These are phyloP conservation scores for Diadumene lineata DNA, from an alignment of 92 coral and sea anemone genomes.

Conservation along the genomic window DNA sequence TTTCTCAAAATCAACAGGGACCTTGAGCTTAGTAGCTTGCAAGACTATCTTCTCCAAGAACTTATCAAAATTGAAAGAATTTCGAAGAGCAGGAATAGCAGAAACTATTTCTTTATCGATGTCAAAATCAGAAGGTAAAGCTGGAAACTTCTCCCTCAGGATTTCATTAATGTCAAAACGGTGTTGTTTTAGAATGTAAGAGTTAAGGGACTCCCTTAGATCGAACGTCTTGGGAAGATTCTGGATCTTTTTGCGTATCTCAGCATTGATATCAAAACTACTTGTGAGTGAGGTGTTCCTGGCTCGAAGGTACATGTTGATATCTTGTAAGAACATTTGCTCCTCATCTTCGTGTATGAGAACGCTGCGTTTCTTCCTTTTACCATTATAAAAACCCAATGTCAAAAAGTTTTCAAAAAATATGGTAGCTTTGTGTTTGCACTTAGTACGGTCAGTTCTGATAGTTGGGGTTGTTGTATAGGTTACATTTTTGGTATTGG, in stretches of 20 bases:
- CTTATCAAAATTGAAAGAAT: slow-evolving; percentile 4
- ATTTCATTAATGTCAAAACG: slow-evolving; percentile 13
- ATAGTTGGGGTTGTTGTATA: slow-evolving; percentile 18
- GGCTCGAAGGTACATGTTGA: slow-evolving; percentile 5
- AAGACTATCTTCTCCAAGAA: slow-evolving; percentile 7
- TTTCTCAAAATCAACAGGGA: slow-evolving; percentile 1
- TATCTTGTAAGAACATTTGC: neutral
- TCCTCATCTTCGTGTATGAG: neutral
- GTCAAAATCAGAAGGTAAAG: slow-evolving; percentile 18
- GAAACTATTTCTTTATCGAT: slow-evolving; percentile 13
- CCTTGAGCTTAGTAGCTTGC: neutral
- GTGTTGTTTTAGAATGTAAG: slow-evolving; percentile 8
- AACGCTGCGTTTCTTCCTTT: slow-evolving; percentile 19
- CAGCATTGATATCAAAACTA: slow-evolving; percentile 14
- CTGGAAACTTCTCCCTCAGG: slow-evolving; percentile 26
- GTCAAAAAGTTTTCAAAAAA: slow-evolving; percentile 16
- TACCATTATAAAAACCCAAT: neutral
- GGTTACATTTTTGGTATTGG: neutral
- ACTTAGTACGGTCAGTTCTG: slow-evolving; percentile 19
- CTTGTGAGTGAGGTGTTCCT: neutral
- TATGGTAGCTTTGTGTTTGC: slow-evolving; percentile 7
- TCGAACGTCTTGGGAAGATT: slow-evolving; percentile 26
- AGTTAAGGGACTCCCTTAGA: neutral
- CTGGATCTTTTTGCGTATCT: neutral
- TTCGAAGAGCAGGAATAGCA: slow-evolving; percentile 25